phyloP scores from a whole-genome alignment of 2,797 vertebrate genomes.

The Coranthus polyacanthus region DNA sequence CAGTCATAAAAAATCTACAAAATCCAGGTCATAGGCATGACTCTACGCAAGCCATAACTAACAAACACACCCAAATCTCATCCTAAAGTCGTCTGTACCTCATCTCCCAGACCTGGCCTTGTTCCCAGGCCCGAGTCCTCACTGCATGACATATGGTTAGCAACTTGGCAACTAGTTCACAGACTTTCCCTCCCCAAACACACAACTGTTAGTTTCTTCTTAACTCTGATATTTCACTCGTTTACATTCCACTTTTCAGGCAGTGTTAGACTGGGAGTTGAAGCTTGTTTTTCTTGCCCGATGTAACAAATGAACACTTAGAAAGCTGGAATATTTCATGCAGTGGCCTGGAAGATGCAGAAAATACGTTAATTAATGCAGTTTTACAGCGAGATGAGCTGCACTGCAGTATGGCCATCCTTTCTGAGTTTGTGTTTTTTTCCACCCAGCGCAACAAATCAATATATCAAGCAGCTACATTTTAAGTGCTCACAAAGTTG shows the following conservation, averaged over 20 bases:
- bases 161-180: constrained; percentile 56
- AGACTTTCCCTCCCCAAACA: constrained; percentile 32
- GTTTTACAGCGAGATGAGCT: constrained; percentile 1
- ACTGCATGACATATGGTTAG: constrained; percentile 52
- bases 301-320: constrained; percentile 16
- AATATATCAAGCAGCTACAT: neutral
- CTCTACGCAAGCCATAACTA: constrained; percentile 23
- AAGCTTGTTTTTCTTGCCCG: constrained; percentile 31
- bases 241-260: constrained; percentile 50
- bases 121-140: constrained; percentile 44
- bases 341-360: neutral
- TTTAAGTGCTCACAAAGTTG: neutral
- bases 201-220: constrained; percentile 26
- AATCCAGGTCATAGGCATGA: constrained; percentile 22
- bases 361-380: constrained; percentile 12
- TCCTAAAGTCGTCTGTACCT: constrained; percentile 37
- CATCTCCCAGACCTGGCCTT: constrained; percentile 41
- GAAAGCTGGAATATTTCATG: constrained; percentile 22
- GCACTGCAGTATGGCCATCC: neutral
- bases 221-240: constrained; percentile 21
- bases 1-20: constrained; percentile 31
- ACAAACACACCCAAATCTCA: constrained; percentile 58
- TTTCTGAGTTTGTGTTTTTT: neutral
- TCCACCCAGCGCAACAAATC: constrained; percentile 16
- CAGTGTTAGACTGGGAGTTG: constrained; percentile 15